Conservation (phyloP, 2,888 invertebrate species). For the Diplolepis rosae region DNA sequence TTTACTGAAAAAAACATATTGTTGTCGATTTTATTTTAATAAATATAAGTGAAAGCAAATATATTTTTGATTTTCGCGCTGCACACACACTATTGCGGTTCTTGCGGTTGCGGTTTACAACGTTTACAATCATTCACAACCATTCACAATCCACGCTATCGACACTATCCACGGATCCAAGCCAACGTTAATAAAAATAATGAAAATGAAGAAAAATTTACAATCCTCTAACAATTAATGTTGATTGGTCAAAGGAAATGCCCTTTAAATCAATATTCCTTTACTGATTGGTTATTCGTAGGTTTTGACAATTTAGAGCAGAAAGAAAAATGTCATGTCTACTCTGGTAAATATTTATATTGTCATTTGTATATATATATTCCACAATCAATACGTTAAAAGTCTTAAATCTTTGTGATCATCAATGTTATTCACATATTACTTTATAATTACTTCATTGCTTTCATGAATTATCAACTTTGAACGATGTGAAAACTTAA, state of each 20-base stretch:
- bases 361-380: no score
- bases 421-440: background rate
- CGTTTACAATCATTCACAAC: no score
- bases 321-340: constrained; percentile 2
- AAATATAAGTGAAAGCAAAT: background rate
- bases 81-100: no score
- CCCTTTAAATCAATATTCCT: background rate
- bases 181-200: no score
- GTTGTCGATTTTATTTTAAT: background rate
- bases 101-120: no score
- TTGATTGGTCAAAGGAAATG: background rate
- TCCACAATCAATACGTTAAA: background rate
- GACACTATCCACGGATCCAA: no score
- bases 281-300: background rate
- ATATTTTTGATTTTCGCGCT: constrained; percentile 16
- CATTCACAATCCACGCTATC: no score
- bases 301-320: background rate
- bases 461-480: background rate
- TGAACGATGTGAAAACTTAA: background rate
- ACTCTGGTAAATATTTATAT: background rate
- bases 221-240: no score
- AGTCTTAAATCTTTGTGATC: background rate
- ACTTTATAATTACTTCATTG: background rate
- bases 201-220: no score
- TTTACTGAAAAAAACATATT: constrained; percentile 29